phyloP scores from a whole-genome alignment of 2,888 invertebrate species.

The Chrysopilus asiliformis region DNA sequence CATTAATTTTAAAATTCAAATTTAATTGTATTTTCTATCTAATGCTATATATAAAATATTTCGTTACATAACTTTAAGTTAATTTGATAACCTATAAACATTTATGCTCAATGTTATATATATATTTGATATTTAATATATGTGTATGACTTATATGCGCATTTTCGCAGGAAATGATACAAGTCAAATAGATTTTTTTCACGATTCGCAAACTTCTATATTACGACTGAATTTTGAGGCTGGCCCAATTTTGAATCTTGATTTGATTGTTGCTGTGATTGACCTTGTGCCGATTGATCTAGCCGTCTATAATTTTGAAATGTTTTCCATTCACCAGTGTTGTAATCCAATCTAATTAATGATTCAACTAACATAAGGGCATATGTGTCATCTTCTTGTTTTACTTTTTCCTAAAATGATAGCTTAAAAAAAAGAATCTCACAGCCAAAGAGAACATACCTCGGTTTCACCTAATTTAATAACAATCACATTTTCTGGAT shows the following conservation, averaged over 20 bases:
- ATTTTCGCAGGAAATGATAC: too few relatives aligned
- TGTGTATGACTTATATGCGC: too few relatives aligned
- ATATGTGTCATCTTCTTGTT: conserved; percentile 71
- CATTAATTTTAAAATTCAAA: too few relatives aligned
- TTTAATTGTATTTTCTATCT: too few relatives aligned
- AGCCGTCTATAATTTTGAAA: conserved; percentile 79
- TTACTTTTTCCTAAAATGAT: conserved; percentile 54
- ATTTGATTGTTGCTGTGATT: conserved; percentile 18
- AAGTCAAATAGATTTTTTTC: too few relatives aligned
- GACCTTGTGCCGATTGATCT: conserved; percentile 36
- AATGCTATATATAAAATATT: too few relatives aligned
- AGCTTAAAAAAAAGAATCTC: not conserved
- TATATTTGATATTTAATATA: too few relatives aligned
- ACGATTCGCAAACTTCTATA: conserved; percentile 20
- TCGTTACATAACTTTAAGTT: too few relatives aligned
- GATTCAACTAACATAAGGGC: conserved; percentile 52
- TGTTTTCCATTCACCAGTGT: conserved; percentile 92
- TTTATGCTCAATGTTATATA: too few relatives aligned
- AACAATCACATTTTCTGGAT: conserved; percentile 89
- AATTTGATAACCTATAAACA: too few relatives aligned
- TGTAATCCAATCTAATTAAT: conserved; percentile 98
- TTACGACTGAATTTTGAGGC: conserved; percentile 27
- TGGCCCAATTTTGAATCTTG: conserved; percentile 13
- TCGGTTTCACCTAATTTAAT: conserved; percentile 86
- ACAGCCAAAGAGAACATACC: conserved; percentile 24